Base-by-base conservation (phyloP, 2,888 invertebrate genomes). In the Steinernema hermaphroditum region DNA sequence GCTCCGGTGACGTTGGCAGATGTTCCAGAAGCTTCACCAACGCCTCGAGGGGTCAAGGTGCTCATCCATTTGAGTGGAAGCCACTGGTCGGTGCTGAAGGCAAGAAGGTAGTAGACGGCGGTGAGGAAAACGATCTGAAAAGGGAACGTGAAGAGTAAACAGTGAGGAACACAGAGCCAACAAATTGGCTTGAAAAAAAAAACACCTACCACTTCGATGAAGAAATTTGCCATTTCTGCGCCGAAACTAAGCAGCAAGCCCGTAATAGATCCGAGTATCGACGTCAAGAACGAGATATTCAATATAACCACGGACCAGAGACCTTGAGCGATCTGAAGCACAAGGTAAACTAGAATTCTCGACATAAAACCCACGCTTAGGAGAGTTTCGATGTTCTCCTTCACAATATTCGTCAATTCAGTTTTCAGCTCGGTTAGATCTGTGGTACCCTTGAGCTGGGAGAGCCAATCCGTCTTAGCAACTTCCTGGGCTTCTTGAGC, bases 121-220 rank as follows among this genome's bases (percentile, higher is more conserved):
- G 97, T 96, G 86, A 97, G 91, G 89, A 98, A 98, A 24, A 98
- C 94, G 77, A 96, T 92, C 96, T 96, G 71, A 57, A 78, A 34
- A 69, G 41, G 76, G 2, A 71, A 62, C 27, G 16, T 19, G 12
- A n/a, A n/a, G n/a, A 57, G 24, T 12, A 8, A 8, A 41, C 8
- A 14, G 14, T 41, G 22, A 54, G 46, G 74, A 19, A 74, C 24
- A 32, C 37, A 16, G 37, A 54, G 24, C 19, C 16, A 44, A n/a
- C 9, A 37, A 8, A 46, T 19, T 19, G n/a, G 34, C 34, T 19
- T 4, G 37, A 50, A 24, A 71, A 24, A 22, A 16, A 19, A 16
- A 32, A 71, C 16, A 37, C 77, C 74, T 49, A 83, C 82, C 72
- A 81, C 70, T 72, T 82, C 84, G 50, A 86, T 84, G 50, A 86